Evolutionary conservation across 2,888 invertebrate genomes (phyloP).

Genomic region (Eristalis pertinax): DNA sequence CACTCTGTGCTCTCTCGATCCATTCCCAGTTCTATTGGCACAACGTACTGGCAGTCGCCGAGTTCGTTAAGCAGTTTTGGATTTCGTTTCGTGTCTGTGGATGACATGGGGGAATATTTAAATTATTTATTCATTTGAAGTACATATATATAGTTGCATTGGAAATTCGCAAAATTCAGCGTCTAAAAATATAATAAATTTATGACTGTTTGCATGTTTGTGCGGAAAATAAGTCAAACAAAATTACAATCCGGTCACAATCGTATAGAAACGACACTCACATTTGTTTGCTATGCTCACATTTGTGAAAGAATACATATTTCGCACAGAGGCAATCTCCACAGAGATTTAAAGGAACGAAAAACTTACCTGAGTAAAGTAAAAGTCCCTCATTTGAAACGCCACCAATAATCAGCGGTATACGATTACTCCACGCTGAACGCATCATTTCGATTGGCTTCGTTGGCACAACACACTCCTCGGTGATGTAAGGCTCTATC

Average conservation of each 20-base stretch:
- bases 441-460: slow-evolving; percentile 79
- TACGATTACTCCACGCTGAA: slow-evolving; percentile 79
- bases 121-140: neutral
- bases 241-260: too few species aligned
- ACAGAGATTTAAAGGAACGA: too few species aligned
- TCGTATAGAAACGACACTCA: too few species aligned
- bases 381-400: slow-evolving; percentile 80
- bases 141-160: neutral
- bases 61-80: slow-evolving; percentile 79
- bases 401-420: slow-evolving; percentile 80
- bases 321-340: too few species aligned
- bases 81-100: slow-evolving; percentile 76
- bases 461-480: slow-evolving; percentile 78
- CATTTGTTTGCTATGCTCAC: too few species aligned
- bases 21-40: slow-evolving; percentile 79
- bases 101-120: neutral
- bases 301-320: too few species aligned
- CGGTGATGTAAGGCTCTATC: slow-evolving; percentile 79
- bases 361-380: slow-evolving; percentile 75
- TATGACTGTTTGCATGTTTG: too few species aligned
- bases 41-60: slow-evolving; percentile 78
- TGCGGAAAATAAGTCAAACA: too few species aligned
- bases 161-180: too few species aligned
- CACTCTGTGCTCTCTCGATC: slow-evolving; percentile 78
- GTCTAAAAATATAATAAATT: too few species aligned